Evolutionary conservation across 2,113 vertebrate genomes (phyloP).

Genomic region (Coryphaenoides rupestris): DNA sequence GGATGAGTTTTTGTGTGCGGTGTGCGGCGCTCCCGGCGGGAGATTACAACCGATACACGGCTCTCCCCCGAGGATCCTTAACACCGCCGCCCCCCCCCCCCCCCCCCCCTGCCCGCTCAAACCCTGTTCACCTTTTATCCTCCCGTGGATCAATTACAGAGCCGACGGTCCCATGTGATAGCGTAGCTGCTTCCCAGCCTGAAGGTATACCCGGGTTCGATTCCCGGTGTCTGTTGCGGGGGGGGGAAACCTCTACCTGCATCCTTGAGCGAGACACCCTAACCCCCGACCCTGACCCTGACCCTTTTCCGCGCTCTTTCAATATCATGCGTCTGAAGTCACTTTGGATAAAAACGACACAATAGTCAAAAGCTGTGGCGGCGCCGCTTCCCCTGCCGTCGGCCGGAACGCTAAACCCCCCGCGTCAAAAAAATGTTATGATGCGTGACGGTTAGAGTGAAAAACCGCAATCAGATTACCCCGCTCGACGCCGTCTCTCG

Average conservation of each 20-base stretch:
- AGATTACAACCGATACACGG: slow-evolving; percentile 36
- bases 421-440: too few relatives aligned
- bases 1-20: slow-evolving; percentile 53
- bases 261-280: too few relatives aligned
- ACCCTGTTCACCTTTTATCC: slow-evolving; percentile 16
- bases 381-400: not conserved
- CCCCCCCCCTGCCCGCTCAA: slow-evolving; percentile 15
- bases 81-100: slow-evolving; percentile 3
- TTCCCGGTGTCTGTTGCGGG: too few relatives aligned
- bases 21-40: slow-evolving; percentile 42
- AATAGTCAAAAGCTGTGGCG: not conserved
- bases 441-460: not conserved
- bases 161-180: not conserved
- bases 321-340: too few relatives aligned
- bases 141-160: slow-evolving; percentile 6
- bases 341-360: too few relatives aligned
- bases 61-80: slow-evolving; percentile 4
- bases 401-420: too few relatives aligned
- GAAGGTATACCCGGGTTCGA: too few relatives aligned
- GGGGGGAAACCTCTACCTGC: too few relatives aligned
- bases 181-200: too few relatives aligned
- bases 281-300: too few relatives aligned
- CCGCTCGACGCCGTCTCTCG: slow-evolving; percentile 21
- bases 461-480: slow-evolving; percentile 22
- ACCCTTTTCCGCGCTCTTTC: too few relatives aligned